A percentile compares a stretch with the other conserved stretches of the same genome.
These are phyloP conservation scores for Platyrinchus mystaceus DNA, from an alignment of 2,797 vertebrate genomes.

Conservation along the genomic window DNA sequence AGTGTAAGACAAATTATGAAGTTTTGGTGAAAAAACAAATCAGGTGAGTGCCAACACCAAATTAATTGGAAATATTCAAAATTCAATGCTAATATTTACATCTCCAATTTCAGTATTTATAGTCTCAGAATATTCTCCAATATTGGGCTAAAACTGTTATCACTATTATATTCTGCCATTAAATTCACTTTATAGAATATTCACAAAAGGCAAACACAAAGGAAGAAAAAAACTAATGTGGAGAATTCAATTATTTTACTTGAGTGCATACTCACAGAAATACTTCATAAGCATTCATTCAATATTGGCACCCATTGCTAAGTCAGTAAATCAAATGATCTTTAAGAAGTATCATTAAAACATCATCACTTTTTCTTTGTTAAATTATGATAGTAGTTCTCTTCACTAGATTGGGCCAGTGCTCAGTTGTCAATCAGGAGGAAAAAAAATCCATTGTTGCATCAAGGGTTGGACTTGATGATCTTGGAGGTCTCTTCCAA, in stretches of 20 bases:
- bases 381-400: not conserved
- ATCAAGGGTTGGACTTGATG: no score
- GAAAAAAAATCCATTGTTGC: not conserved
- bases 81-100: conserved; percentile 35
- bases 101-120: conserved; percentile 13
- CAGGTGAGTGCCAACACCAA: not conserved
- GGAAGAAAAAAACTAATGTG: not conserved
- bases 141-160: conserved; percentile 47
- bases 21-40: not conserved
- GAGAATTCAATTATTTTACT: conserved; percentile 28
- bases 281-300: not conserved
- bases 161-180: conserved; percentile 14
- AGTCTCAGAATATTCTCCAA: not conserved
- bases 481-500: no score
- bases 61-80: not conserved
- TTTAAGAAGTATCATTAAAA: not conserved
- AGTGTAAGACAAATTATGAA: not conserved
- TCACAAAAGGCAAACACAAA: conserved; percentile 30
- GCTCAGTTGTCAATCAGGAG: not conserved
- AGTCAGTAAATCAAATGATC: not conserved
- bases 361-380: not conserved
- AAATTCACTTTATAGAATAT: conserved; percentile 45
- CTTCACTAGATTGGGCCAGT: not conserved
- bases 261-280: not conserved
- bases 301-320: not conserved